Conservation (phyloP, 2,797 vertebrate genomes). For the Pantherophis alleghaniensis region DNA sequence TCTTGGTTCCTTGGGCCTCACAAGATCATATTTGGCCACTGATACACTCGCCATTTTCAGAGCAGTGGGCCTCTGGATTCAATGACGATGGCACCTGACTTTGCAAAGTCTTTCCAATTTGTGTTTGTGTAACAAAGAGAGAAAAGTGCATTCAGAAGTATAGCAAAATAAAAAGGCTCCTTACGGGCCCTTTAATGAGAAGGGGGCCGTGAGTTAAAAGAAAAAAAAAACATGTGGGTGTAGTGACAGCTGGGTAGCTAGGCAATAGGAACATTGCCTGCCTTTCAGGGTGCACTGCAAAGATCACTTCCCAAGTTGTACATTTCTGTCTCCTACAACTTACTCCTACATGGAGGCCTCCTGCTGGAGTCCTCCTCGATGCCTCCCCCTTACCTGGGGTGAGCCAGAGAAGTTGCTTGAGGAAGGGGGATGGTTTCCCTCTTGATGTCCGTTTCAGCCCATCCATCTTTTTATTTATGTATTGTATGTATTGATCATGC, state of each 20-base stretch:
- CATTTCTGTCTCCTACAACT: constrained; percentile 31
- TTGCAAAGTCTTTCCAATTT: neutral
- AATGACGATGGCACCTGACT: neutral
- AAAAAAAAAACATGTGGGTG: constrained; percentile 39
- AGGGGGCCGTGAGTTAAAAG: constrained; percentile 12
- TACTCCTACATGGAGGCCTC: constrained; percentile 23
- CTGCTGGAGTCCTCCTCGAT: neutral
- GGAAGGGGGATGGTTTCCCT: neutral
- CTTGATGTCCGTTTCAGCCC: neutral
- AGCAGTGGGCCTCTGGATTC: neutral
- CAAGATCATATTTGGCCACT: neutral
- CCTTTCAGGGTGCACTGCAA: constrained; percentile 31
- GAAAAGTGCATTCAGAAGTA: neutral
- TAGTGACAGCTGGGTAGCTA: constrained; percentile 42
- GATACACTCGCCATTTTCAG: neutral
- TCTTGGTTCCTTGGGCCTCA: neutral
- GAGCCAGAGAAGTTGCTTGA: neutral
- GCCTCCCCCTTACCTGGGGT: constrained; percentile 11
- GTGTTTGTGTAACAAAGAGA: neutral
- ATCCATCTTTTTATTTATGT: neutral
- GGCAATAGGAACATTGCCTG: constrained; percentile 40
- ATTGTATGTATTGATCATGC: neutral
- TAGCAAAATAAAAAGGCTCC: constrained; percentile 7
- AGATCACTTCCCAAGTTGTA: constrained; percentile 33
- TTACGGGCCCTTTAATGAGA: constrained; percentile 12